These are phyloP conservation scores for Hapalemur alaotrensis DNA, from an alignment of 2,797 vertebrate genomes.

Conservation along the genomic window DNA sequence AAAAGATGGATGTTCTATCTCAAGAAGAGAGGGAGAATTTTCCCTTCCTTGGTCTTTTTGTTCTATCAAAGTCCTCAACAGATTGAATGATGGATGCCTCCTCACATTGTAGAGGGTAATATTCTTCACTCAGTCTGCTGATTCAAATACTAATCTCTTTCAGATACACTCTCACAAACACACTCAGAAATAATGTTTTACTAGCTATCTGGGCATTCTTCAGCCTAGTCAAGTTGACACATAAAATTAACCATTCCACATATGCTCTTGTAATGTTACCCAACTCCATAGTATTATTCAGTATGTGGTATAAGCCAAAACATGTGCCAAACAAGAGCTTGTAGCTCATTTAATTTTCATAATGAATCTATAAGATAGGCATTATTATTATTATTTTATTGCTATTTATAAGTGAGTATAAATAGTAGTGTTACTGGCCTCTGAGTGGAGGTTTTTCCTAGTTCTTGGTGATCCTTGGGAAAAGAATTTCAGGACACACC, in stretches of 20 bases:
- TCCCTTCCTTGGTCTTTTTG: too few relatives aligned
- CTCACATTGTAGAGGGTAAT: not conserved
- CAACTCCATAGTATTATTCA: not conserved
- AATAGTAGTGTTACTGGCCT: not conserved
- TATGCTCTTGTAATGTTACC: not conserved
- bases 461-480: not conserved
- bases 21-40: not conserved
- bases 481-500: not conserved
- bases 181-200: not conserved
- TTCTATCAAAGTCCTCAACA: not conserved
- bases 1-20: not conserved
- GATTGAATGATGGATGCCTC: too few relatives aligned
- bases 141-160: not conserved
- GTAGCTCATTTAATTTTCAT: not conserved
- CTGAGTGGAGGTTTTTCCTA: not conserved
- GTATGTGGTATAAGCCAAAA: not conserved
- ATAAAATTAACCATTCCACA: not conserved
- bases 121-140: not conserved
- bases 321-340: not conserved
- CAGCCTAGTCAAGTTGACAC: not conserved
- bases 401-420: not conserved
- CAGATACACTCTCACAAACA: not conserved
- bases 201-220: not conserved
- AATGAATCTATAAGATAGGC: not conserved
- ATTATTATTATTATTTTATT: not conserved